Evolutionary conservation across 2,888 invertebrate species (phyloP).

Genomic region (Drosophila aldrichi): DNA sequence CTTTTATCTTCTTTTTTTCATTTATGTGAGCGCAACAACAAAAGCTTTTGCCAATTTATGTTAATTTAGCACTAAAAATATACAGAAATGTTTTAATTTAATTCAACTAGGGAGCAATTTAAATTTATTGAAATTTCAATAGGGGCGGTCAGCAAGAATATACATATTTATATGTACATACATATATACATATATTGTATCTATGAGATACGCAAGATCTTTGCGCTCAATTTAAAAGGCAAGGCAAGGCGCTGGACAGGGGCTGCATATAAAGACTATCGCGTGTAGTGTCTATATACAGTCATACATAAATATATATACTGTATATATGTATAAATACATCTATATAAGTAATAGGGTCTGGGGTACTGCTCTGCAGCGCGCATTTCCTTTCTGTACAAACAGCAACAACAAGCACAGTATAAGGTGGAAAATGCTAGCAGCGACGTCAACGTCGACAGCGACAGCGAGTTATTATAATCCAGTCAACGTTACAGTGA

Average conservation of each 20-base stretch:
- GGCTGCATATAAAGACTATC: constrained; percentile 31
- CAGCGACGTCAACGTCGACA: constrained; percentile 35
- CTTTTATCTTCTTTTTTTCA: constrained; percentile 13
- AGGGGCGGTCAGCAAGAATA: constrained; percentile 37
- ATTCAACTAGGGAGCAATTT: constrained; percentile 78
- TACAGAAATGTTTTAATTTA: constrained; percentile 70
- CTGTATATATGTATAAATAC: not conserved
- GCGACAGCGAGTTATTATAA: constrained; percentile 72
- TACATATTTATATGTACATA: constrained; percentile 3
- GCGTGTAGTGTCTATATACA: constrained; percentile 19
- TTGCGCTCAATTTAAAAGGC: constrained; percentile 59
- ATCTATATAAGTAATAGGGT: constrained; percentile 37
- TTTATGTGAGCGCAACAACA: constrained; percentile 27
- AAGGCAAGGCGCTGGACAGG: constrained; percentile 38
- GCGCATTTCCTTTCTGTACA: constrained; percentile 65
- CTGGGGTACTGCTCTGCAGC: constrained; percentile 50
- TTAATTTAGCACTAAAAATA: constrained; percentile 79
- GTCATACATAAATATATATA: constrained; percentile 2
- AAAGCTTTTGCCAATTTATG: constrained; percentile 76
- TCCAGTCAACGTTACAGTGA: constrained; percentile 67
- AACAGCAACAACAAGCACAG: constrained; percentile 36
- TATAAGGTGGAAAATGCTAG: constrained; percentile 73
- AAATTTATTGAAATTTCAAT: constrained; percentile 78
- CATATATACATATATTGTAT: constrained; percentile 26
- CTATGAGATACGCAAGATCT: constrained; percentile 62